A percentile compares a stretch with the other conserved stretches of the same genome.
Conservation (phyloP, 1,140 invertebrate genomes). For the Ephestia elutella region DNA sequence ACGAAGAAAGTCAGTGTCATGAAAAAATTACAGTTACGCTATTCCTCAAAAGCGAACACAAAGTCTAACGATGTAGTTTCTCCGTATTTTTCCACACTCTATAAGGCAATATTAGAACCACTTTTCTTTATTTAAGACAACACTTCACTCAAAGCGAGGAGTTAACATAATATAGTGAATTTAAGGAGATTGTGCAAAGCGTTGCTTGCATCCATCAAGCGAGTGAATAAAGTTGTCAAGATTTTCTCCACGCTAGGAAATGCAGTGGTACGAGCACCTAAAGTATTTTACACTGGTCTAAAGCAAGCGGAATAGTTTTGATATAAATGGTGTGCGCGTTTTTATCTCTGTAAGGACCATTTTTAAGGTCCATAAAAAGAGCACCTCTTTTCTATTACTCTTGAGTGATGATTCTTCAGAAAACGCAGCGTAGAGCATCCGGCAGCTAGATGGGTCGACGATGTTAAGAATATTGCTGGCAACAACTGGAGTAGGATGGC, state of each 20-base stretch:
- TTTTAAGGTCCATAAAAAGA: too few species aligned
- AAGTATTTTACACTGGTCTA: not conserved
- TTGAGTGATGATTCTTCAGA: too few species aligned
- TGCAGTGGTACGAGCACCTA: not conserved
- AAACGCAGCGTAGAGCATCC: too few species aligned
- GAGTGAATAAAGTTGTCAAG: slow-evolving; percentile 2
- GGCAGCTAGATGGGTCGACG: too few species aligned
- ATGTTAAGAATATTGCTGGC: too few species aligned
- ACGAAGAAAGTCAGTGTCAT: too few species aligned
- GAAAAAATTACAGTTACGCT: not conserved
- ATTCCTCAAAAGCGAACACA: not conserved
- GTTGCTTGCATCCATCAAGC: slow-evolving; percentile 1
- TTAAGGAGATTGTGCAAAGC: not conserved
- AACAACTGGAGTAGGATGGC: too few species aligned
- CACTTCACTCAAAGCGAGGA: slow-evolving; percentile 3
- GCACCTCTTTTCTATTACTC: too few species aligned
- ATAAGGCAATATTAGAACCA: not conserved
- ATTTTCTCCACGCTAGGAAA: not conserved
- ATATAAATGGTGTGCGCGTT: not conserved
- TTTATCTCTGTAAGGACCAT: too few species aligned
- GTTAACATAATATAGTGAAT: slow-evolving; percentile 1
- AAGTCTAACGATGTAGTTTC: not conserved
- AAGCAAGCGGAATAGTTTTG: not conserved
- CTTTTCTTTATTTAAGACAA: slow-evolving; percentile 1
- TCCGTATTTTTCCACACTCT: not conserved